A percentile compares a stretch with the other conserved stretches of the same genome.
Conservation (phyloP, 2,797 vertebrate species). For the Sylvia borin region DNA sequence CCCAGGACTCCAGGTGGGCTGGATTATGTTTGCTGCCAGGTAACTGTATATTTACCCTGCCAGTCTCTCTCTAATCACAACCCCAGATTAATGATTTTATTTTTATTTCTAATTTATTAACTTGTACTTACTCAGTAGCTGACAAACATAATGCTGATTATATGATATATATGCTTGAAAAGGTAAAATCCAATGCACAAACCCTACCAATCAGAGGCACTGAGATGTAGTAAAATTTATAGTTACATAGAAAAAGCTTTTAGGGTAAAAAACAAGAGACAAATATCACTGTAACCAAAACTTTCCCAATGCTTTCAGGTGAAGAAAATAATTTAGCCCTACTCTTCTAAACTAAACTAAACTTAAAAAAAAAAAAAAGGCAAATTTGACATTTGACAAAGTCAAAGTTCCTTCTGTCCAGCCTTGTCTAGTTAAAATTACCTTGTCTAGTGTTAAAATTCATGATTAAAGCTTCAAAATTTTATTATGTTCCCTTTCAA, state of each 20-base stretch:
- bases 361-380: neutral
- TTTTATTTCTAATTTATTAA: neutral
- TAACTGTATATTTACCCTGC: neutral
- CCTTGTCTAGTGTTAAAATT: neutral
- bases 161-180: neutral
- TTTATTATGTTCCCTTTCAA: neutral
- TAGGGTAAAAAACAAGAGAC: neutral
- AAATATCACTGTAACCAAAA: slow-evolving; percentile 11
- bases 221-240: neutral
- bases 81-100: neutral
- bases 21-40: neutral
- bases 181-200: neutral
- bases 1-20: neutral
- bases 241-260: neutral
- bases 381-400: slow-evolving; percentile 46
- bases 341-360: neutral
- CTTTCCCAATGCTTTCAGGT: neutral
- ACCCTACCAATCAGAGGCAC: neutral
- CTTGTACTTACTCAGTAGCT: neutral
- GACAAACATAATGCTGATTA: neutral
- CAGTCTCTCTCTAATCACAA: neutral
- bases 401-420: slow-evolving; percentile 22
- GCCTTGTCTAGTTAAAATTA: neutral
- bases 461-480: neutral
- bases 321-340: neutral